phyloP scores from a whole-genome alignment of 2,113 vertebrate species.

The Indicator maculatus region DNA sequence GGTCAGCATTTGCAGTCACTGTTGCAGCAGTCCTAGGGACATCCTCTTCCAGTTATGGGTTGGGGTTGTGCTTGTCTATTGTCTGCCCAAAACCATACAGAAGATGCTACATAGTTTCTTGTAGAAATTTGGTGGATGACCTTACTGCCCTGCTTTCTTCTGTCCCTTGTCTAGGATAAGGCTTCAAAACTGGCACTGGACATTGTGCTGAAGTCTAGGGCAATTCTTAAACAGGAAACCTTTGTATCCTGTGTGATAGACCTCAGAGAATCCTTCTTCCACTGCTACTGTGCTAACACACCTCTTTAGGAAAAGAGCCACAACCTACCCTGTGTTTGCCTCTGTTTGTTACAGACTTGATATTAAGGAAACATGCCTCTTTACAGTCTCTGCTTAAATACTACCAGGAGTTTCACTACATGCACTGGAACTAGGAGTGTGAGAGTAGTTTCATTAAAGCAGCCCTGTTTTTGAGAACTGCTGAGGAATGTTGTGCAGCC shows the following conservation, averaged over 20 bases:
- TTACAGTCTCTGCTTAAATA: not conserved
- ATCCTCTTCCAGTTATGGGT: not conserved
- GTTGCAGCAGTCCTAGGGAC: not conserved
- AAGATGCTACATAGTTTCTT: not conserved
- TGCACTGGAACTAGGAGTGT: not conserved
- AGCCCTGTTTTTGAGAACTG: not conserved
- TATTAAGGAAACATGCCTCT: not conserved
- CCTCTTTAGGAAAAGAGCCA: not conserved
- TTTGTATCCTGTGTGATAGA: not conserved
- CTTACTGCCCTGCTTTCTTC: not conserved
- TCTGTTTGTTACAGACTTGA: not conserved
- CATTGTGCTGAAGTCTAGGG: not conserved
- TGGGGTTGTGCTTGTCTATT: not conserved
- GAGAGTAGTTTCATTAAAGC: not conserved
- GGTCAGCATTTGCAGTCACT: not conserved
- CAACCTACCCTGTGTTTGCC: not conserved
- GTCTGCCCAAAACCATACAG: not conserved
- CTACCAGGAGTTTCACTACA: not conserved
- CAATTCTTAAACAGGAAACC: not conserved
- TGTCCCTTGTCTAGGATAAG: not conserved
- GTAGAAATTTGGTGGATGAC: not conserved
- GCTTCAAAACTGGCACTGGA: not conserved
- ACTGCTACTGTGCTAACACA: not conserved
- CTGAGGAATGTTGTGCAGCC: slow-evolving; percentile 3
- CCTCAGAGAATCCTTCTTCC: not conserved